Evolutionary conservation across 2,113 vertebrate genomes (phyloP), one percentile per base, ranked within the genome.

Genomic region (Boleophthalmus pectinirostris): DNA sequence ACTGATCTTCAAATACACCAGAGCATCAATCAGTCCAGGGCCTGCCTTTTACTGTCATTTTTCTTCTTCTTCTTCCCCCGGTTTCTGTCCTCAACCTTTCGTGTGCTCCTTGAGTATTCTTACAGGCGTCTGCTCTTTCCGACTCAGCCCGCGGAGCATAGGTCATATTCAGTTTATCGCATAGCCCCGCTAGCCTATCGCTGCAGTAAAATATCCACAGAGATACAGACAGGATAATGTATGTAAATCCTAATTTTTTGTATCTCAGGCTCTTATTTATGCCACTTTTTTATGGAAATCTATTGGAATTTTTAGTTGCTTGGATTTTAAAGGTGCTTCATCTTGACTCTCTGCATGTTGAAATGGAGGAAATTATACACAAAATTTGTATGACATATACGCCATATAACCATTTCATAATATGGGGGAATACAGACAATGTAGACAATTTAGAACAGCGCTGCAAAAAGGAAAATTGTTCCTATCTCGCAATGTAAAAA

Each of bases 1-100:
- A 95, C 94, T 95, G 93, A 96, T 95, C 95, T 96, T 96, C 95
- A 96, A 94, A 96, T 95, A 94, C 93, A 89, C 95, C 90, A 92
- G 91, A 94, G 92, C 94, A 97, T 97, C 95, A 96, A 94, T 96
- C 95, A 96, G 92, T 92, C 88, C 78, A 89, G 85, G 58, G 93
- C 90, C 88, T 90, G 93, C 92, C 93, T 94, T 95, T 96, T 95
- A 94, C 94, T 95, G 95, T 95, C 90, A 94, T 95, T 96, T 96
- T 94, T 96, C 87, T 86, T 85, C 85, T 77, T 85, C 75, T 84
- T 61, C 58, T 58, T 58, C 74, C 73, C 66, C 75, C 71, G 72
- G 83, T 88, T 90, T 85, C 83, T 87, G 89, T 92, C 80, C 80
- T 89, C 86, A 90, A 89, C 83, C 77, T 83, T 86, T 88, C 78